phyloP scores from a whole-genome alignment of 2,888 invertebrate species.

The Brenthis hecate region DNA sequence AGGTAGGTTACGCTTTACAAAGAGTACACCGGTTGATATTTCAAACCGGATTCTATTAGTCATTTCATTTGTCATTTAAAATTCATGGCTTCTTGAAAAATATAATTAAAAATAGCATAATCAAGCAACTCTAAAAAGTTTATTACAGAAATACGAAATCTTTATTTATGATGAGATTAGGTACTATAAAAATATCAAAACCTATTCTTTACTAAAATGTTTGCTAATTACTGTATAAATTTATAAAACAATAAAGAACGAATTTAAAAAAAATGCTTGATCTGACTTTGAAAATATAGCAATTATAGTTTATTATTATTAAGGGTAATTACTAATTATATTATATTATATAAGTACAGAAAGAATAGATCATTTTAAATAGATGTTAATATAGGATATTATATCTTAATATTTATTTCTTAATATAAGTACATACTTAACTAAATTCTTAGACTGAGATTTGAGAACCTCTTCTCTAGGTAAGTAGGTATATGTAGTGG shows the following conservation, averaged over 20 bases:
- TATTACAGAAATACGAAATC: neutral
- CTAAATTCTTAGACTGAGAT: too few species aligned
- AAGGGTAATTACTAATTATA: too few species aligned
- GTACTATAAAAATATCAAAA: neutral
- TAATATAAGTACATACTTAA: too few species aligned
- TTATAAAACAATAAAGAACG: neutral
- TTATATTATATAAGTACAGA: too few species aligned
- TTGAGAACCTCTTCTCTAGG: too few species aligned
- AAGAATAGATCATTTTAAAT: neutral
- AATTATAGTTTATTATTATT: neutral
- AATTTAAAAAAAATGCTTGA: neutral
- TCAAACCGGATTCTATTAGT: conserved; percentile 55
- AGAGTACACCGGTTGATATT: conserved; percentile 72
- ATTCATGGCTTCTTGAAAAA: conserved; percentile 44
- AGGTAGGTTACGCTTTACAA: conserved; percentile 45
- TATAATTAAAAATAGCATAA: conserved; percentile 17
- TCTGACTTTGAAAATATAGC: neutral
- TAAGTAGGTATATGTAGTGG: too few species aligned
- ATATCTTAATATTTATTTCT: too few species aligned
- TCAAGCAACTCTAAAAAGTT: neutral
- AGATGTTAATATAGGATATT: neutral
- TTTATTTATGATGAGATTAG: neutral
- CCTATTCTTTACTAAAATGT: conserved; percentile 4
- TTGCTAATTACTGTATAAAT: neutral
- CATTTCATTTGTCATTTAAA: conserved; percentile 43